Evolutionary conservation across 1,140 invertebrate species (phyloP).

Genomic region (Atopsyche davidsoni): DNA sequence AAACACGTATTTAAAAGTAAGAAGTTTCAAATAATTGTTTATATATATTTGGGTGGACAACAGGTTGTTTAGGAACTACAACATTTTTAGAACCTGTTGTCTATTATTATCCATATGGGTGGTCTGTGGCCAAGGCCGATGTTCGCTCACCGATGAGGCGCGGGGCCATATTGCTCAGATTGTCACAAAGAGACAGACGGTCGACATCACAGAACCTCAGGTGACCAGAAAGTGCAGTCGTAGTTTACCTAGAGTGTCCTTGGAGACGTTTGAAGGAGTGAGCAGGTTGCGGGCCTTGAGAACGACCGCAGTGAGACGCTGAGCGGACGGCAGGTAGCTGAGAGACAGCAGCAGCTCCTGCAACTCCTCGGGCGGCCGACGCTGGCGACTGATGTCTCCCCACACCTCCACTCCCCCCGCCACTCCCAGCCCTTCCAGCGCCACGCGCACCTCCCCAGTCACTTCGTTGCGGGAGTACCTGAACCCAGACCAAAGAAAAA

Average conservation of each 20-base stretch:
- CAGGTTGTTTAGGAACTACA: too few species aligned
- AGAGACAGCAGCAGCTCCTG: constrained; percentile 77
- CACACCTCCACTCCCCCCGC: constrained; percentile 69
- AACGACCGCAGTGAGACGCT: constrained; percentile 75
- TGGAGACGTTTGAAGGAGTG: constrained; percentile 52
- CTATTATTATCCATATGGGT: too few species aligned
- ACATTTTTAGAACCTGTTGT: too few species aligned
- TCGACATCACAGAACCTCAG: background rate
- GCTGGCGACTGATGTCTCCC: constrained; percentile 69
- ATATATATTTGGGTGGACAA: too few species aligned
- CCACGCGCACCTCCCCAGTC: constrained; percentile 67
- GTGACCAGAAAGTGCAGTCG: background rate
- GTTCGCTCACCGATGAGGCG: too few species aligned
- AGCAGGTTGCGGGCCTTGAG: constrained; percentile 79
- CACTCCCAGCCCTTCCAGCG: constrained; percentile 63
- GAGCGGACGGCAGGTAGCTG: constrained; percentile 80
- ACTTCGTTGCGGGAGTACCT: constrained; percentile 73
- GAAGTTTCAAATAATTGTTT: too few species aligned
- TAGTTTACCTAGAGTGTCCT: constrained; percentile 53
- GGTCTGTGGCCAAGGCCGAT: too few species aligned
- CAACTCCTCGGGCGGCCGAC: constrained; percentile 69
- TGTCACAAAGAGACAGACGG: too few species aligned
- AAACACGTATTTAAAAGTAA: too few species aligned
- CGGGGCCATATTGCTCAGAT: too few species aligned
- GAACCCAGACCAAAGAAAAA: constrained; percentile 23